phyloP scores from a whole-genome alignment of 2,797 vertebrate species.

The Xerus rutilus region DNA sequence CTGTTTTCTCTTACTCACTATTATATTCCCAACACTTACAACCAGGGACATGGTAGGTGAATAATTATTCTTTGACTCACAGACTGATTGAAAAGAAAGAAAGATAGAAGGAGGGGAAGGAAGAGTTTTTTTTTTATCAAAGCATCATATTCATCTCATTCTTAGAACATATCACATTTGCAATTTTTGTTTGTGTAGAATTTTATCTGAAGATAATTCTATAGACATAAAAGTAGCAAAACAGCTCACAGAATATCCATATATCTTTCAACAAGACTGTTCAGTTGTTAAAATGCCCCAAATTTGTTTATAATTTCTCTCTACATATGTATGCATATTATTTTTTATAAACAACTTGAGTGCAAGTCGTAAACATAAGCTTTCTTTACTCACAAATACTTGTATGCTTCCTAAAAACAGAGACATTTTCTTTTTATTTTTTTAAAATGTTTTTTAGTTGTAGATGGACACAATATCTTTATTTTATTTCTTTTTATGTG shows the following conservation, averaged over 20 bases:
- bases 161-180: neutral
- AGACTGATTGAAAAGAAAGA: neutral
- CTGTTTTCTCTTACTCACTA: too few relatives aligned
- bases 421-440: neutral
- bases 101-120: too few relatives aligned
- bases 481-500: too few relatives aligned
- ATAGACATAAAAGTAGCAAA: conserved; percentile 2
- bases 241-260: neutral
- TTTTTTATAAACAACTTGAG: neutral
- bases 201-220: neutral
- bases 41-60: neutral
- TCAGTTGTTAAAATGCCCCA: neutral
- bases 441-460: too few relatives aligned
- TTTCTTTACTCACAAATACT: neutral
- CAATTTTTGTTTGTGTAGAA: neutral
- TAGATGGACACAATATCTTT: too few relatives aligned
- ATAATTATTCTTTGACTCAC: neutral
- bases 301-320: neutral
- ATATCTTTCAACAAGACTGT: neutral
- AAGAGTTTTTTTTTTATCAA: neutral
- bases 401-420: neutral
- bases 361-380: neutral
- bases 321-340: neutral
- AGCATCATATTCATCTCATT: neutral
- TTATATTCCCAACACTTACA: neutral